phyloP scores from a whole-genome alignment of 2,888 invertebrate species.

The Callyntrura sp. region DNA sequence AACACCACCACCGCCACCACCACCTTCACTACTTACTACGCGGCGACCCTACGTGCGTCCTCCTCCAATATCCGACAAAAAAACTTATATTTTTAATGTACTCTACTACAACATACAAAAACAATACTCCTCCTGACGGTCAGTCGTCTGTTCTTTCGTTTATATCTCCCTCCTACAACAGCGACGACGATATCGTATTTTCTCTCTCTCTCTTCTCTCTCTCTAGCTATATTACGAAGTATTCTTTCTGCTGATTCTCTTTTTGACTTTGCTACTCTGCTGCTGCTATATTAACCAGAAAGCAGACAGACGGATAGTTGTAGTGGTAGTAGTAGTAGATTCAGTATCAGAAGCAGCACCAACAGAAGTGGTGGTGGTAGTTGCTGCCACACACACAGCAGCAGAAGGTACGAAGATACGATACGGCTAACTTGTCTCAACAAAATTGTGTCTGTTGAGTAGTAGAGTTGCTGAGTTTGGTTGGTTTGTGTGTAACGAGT shows the following conservation, averaged over 20 bases:
- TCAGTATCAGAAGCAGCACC: conserved; percentile 5
- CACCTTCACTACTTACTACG: conserved; percentile 1
- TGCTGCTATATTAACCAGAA: too few species aligned
- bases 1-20: conserved; percentile 27
- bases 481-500: conserved; percentile 15
- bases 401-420: conserved; percentile 42
- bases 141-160: conserved; percentile 45
- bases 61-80: conserved; percentile 7
- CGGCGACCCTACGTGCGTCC: not conserved
- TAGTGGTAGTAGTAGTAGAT: conserved; percentile 7
- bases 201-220: too few species aligned
- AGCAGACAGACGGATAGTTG: not conserved
- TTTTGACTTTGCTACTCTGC: too few species aligned
- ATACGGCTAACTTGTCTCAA: conserved; percentile 16
- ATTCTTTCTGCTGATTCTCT: conserved; percentile 10
- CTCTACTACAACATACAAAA: conserved; percentile 18
- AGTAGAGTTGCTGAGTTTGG: conserved; percentile 21
- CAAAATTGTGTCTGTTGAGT: not conserved
- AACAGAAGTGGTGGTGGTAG: not conserved
- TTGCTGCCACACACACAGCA: conserved; percentile 31
- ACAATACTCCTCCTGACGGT: not conserved
- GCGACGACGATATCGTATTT: conserved; percentile 13
- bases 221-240: not conserved
- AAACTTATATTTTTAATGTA: too few species aligned
- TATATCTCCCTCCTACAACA: conserved; percentile 69